Evolutionary conservation across 2,888 invertebrate species (phyloP).

Genomic region (Tineola bisselliella): DNA sequence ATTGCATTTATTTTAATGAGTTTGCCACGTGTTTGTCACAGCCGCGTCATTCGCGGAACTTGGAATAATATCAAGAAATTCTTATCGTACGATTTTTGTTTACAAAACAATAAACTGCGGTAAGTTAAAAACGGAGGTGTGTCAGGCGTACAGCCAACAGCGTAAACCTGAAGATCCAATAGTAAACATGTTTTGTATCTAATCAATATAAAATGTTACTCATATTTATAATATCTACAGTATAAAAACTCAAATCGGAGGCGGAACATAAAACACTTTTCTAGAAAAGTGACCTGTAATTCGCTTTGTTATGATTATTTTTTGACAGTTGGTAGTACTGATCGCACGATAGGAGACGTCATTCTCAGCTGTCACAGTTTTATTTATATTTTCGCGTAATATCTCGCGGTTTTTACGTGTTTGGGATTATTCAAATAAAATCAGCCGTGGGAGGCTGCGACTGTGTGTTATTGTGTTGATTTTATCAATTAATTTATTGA

Average conservation of each 20-base stretch:
- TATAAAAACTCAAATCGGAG: not conserved
- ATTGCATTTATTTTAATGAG: not conserved
- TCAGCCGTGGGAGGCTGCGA: not conserved
- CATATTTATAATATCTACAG: not conserved
- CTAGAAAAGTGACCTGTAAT: constrained; percentile 3
- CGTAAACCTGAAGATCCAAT: not conserved
- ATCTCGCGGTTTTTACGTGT: not conserved
- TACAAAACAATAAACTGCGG: not conserved
- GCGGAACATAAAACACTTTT: not conserved
- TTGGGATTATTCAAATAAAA: not conserved
- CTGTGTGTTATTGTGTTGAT: not conserved
- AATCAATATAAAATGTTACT: not conserved
- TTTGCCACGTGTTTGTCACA: not conserved
- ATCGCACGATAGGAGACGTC: constrained; percentile 52
- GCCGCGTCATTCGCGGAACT: not conserved
- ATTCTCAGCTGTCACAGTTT: constrained; percentile 39
- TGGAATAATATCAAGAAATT: constrained; percentile 1
- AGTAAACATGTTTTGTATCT: constrained; percentile 3
- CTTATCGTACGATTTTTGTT: not conserved
- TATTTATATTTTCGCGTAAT: constrained; percentile 34
- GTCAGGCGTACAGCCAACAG: constrained; percentile 1
- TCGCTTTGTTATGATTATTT: constrained; percentile 24
- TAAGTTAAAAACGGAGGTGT: not conserved
- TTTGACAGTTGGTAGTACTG: constrained; percentile 35
- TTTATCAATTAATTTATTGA: constrained; percentile 9